A percentile compares a stretch with the other conserved stretches of the same genome.
Evolutionary conservation across 2,888 invertebrate genomes (phyloP).

Genomic region (Idaea biselata): DNA sequence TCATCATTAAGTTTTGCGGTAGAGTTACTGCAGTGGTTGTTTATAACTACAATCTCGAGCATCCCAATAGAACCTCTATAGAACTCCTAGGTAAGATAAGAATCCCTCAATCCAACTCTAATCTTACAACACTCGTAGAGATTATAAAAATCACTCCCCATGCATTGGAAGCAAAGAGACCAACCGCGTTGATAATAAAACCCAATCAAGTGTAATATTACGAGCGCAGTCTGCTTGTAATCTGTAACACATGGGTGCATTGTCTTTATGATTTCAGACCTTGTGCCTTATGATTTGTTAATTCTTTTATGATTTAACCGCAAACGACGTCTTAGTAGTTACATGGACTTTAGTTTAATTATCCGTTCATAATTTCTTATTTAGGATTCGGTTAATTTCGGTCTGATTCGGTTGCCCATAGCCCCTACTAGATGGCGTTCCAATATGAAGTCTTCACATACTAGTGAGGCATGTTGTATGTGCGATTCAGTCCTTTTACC

Average conservation of each 20-base stretch:
- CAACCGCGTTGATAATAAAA: conserved; percentile 72
- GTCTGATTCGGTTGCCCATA: too few relatives aligned
- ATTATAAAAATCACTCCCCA: not conserved
- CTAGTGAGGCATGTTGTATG: too few relatives aligned
- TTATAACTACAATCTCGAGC: too few relatives aligned
- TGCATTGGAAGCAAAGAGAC: conserved; percentile 35
- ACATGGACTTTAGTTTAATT: not conserved
- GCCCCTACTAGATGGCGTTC: too few relatives aligned
- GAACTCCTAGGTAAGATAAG: not conserved
- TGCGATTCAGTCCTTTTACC: too few relatives aligned
- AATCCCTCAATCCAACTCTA: not conserved
- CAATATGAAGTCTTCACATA: too few relatives aligned
- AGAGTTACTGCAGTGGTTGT: too few relatives aligned
- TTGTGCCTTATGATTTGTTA: conserved; percentile 18
- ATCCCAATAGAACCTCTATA: not conserved
- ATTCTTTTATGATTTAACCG: conserved; percentile 20
- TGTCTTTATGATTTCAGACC: conserved; percentile 22
- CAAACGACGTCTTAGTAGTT: conserved; percentile 6
- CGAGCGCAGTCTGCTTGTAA: conserved; percentile 56
- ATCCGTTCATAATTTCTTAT: not conserved
- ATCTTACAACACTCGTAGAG: conserved; percentile 2
- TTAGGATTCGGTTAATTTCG: not conserved
- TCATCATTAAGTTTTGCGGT: too few relatives aligned
- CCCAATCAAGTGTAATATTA: conserved; percentile 65
- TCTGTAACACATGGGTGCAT: conserved; percentile 59